Conservation (phyloP, 2,113 vertebrate species). For the Halichoeres trimaculatus region DNA sequence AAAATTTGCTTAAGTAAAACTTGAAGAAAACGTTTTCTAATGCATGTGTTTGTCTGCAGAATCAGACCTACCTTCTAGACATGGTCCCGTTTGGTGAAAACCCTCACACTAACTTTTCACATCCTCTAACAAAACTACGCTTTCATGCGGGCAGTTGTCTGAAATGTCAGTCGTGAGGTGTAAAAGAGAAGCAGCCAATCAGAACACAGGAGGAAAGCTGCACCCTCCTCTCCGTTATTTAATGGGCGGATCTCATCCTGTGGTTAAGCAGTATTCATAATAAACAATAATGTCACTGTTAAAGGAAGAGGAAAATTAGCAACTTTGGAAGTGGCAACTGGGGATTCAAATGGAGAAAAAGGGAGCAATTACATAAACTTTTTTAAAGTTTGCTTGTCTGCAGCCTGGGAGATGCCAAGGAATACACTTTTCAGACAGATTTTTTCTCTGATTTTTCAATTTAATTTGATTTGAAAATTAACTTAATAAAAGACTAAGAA, state of each 20-base stretch:
- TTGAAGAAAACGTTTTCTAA: not conserved
- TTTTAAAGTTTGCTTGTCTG: too few relatives aligned
- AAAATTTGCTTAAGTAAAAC: not conserved
- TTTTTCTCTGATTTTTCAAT: too few relatives aligned
- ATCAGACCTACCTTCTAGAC: constrained; percentile 56
- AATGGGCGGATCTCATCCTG: not conserved
- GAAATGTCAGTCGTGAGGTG: constrained; percentile 31
- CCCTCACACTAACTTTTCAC: not conserved
- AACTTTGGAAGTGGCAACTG: too few relatives aligned
- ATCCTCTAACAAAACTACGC: not conserved
- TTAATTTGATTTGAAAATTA: too few relatives aligned
- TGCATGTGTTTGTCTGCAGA: accelerated
- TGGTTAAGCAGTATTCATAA: not conserved
- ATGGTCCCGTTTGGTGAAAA: constrained; percentile 41
- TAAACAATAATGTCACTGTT: not conserved
- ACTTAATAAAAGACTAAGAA: too few relatives aligned
- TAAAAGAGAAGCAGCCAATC: constrained; percentile 41
- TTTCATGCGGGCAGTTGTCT: constrained; percentile 9
- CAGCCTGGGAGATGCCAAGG: too few relatives aligned
- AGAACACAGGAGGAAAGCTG: accelerated
- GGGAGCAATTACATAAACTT: too few relatives aligned
- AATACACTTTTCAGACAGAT: too few relatives aligned
- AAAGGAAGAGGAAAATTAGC: too few relatives aligned
- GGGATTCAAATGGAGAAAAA: too few relatives aligned
- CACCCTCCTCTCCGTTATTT: not conserved